These are phyloP conservation scores for Mormyrus iriodes DNA, from an alignment of 2,113 vertebrate genomes.

Conservation along the genomic window DNA sequence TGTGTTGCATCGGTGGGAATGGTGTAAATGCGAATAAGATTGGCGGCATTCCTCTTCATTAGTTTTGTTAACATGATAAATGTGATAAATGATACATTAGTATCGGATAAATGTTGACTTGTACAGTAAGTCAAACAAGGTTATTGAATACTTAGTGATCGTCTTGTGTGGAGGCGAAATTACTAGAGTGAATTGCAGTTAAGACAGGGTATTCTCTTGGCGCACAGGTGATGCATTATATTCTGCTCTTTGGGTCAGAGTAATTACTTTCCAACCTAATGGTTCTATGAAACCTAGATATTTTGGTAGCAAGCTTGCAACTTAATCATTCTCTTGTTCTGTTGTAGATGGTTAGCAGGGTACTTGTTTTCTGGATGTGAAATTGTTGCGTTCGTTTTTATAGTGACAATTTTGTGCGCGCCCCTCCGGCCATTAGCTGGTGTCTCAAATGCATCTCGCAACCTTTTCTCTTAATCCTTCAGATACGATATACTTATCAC, in stretches of 20 bases:
- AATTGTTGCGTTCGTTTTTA: neutral
- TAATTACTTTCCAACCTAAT: constrained; percentile 6
- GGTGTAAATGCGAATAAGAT: neutral
- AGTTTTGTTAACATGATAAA: neutral
- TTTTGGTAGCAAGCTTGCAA: neutral
- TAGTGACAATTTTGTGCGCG: neutral
- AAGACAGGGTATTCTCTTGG: neutral
- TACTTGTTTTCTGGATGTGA: neutral
- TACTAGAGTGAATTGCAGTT: neutral
- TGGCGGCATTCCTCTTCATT: neutral
- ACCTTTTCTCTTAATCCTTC: neutral
- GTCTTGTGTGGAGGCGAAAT: neutral
- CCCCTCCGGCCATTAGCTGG: neutral
- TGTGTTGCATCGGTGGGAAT: neutral
- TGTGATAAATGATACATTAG: neutral
- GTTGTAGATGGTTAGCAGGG: neutral
- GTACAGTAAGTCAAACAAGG: neutral
- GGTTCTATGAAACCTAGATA: neutral
- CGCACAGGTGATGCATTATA: neutral
- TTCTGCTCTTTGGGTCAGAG: neutral
- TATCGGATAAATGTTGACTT: neutral
- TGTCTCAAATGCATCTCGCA: neutral
- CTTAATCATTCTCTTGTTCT: neutral
- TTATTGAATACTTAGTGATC: neutral
- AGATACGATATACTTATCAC: too few species aligned